Base-by-base conservation (phyloP, 2,888 invertebrate genomes). In the Sarcophaga rosellei region DNA sequence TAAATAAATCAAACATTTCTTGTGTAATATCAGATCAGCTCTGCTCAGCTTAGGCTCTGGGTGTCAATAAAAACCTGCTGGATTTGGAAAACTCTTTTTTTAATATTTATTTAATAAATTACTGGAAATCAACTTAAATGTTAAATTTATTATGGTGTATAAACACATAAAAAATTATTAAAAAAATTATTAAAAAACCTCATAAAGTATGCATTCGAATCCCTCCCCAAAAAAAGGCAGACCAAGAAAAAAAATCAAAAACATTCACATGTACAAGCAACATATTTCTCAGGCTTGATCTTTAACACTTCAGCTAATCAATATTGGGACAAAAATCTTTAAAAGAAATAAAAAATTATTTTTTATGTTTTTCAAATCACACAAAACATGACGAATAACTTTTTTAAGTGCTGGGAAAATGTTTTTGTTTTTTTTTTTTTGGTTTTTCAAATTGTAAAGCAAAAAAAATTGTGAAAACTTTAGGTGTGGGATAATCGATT, bases 301-400 rank as follows among this genome's bases (percentile, higher is more conserved):
- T 73, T 77, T 82, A 61, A 73, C 76, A 53, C 72, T 61, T 66
- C 6, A 70, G 17, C 72, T 47, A 82, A 77, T 82, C 65, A 82
- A 77, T 82, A 17, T 77, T 82, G 77, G 72, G 77, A 82, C 77
- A 61, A 63, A 82, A 81, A 77, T 35, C 20, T 61, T 70, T 59
- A 1, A 11, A 35, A 35, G 35, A 35, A 35, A 35, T 35, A 35
- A 35, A 59, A 77, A 59, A 45, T 59, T 45, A 65, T 47, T 53
- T 53, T 61, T 63, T 76, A 70, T 72, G 21, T 1, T 21, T 53
- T 53, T 53, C 76, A 47, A 20, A 35, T 21, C 8, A 65, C 20
- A 59, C 12, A 53, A 25, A 72, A 72, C 12, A 69, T 77, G 72
- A 82, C 72, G 66, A 53, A 77, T 66, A 59, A n/a, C 17, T 47